Evolutionary conservation across 2,113 vertebrate genomes (phyloP).

Genomic region (mouse (Mus musculus)): GRCm39 chr7:81848501-81849000

Average conservation of each 20-base stretch:
- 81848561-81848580: neutral
- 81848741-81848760: neutral
- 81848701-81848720: neutral
- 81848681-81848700: neutral
- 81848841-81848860: neutral
- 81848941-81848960: neutral
- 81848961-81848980: neutral
- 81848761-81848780: neutral
- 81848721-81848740: neutral
- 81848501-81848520: fast-evolving
- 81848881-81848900: neutral
- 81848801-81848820: neutral
- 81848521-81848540: neutral
- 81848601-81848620: neutral
- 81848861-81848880: fast-evolving
- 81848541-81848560: neutral
- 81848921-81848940: neutral
- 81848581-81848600: neutral
- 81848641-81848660: neutral
- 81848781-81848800: neutral
- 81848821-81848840: neutral
- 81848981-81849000: neutral
- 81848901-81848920: no score
- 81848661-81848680: neutral
- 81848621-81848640: neutral